Percentiles rank a stretch among this genome's conserved stretches.
Evolutionary conservation across 2,113 vertebrate genomes (phyloP).

Genomic region (Eidolon helvum): DNA sequence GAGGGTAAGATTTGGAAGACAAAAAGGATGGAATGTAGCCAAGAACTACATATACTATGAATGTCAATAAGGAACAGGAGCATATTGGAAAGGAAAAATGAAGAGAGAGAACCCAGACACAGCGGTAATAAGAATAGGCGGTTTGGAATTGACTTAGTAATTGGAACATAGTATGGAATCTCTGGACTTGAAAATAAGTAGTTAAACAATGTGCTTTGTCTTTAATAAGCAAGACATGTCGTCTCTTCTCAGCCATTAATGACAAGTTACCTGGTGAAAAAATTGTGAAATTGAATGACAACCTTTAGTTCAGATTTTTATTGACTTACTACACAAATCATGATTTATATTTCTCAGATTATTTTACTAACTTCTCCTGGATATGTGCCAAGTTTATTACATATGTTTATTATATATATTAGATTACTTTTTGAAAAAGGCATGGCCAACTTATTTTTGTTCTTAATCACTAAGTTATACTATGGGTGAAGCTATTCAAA

Average conservation of each 20-base stretch:
- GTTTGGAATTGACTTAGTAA: not conserved
- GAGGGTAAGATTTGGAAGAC: not conserved
- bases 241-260: not conserved
- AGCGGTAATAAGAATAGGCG: not conserved
- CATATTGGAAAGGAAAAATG: not conserved
- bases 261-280: not conserved
- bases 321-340: not conserved
- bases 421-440: not conserved
- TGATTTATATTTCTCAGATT: not conserved
- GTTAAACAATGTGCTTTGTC: not conserved
- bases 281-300: not conserved
- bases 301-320: conserved; percentile 10
- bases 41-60: not conserved
- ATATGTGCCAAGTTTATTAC: not conserved
- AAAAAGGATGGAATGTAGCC: not conserved
- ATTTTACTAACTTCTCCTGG: not conserved
- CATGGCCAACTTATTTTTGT: not conserved
- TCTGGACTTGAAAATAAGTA: not conserved
- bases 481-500: not conserved
- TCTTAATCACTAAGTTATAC: not conserved
- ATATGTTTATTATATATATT: not conserved
- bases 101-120: not conserved
- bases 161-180: not conserved
- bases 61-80: not conserved
- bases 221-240: not conserved